Conservation (phyloP, 2,113 vertebrate species). For the Pangasianodon hypophthalmus region DNA sequence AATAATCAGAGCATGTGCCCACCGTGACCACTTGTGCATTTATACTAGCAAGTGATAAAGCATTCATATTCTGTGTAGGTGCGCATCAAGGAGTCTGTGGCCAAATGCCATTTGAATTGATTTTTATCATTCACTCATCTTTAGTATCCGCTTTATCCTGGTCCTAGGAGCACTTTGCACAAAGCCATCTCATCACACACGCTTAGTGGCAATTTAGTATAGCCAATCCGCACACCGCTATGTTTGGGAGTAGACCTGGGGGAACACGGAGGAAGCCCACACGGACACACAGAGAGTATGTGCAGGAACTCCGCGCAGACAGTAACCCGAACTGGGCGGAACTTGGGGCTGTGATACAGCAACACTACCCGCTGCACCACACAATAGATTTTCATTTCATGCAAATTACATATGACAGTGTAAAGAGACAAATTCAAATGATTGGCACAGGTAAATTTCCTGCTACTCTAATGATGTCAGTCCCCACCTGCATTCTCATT, state of each 20-base stretch:
- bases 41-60: neutral
- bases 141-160: neutral
- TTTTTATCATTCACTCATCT: neutral
- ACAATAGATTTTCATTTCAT: neutral
- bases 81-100: neutral
- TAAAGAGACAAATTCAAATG: neutral
- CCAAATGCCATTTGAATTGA: neutral
- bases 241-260: neutral
- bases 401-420: neutral
- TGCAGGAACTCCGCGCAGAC: neutral
- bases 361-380: neutral
- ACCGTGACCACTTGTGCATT: neutral
- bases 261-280: neutral
- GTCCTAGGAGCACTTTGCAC: neutral
- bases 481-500: neutral
- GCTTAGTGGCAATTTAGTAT: neutral
- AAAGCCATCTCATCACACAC: neutral
- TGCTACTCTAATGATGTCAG: neutral
- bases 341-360: neutral
- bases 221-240: neutral
- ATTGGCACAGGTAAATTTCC: neutral
- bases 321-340: neutral
- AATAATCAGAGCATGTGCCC: neutral
- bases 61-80: neutral
- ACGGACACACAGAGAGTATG: neutral